Conservation (phyloP, 2,888 invertebrate genomes). For the Margaritifera margaritifera region DNA sequence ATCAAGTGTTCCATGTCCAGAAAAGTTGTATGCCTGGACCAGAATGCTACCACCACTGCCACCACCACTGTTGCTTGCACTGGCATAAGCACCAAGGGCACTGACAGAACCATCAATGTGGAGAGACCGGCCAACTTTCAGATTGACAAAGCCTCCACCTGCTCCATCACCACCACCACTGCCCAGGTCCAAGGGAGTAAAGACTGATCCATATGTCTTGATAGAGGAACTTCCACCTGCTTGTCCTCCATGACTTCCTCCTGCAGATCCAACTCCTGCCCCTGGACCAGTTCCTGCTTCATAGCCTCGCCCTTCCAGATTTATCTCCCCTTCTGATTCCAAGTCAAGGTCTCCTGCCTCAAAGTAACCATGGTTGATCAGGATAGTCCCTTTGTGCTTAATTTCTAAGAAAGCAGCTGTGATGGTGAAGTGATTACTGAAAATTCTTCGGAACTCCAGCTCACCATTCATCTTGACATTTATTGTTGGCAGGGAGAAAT, state of each 20-base stretch:
- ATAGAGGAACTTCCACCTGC: conserved; percentile 34
- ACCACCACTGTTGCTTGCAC: conserved; percentile 40
- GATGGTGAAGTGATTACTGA: conserved; percentile 39
- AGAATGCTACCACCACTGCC: conserved; percentile 57
- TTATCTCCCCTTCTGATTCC: conserved; percentile 46
- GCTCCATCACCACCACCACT: conserved; percentile 45
- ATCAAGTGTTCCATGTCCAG: conserved; percentile 55
- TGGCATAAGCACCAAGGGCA: conserved; percentile 38
- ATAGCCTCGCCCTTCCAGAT: conserved; percentile 48
- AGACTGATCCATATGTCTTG: conserved; percentile 54
- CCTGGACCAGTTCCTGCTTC: conserved; percentile 37
- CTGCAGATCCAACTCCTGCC: conserved; percentile 29
- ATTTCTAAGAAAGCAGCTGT: conserved; percentile 52
- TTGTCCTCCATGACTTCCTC: conserved; percentile 54
- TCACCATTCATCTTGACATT: conserved; percentile 45
- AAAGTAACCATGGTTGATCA: conserved; percentile 58
- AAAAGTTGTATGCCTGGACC: conserved; percentile 52
- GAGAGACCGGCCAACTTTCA: conserved; percentile 44
- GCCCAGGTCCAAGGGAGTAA: conserved; percentile 50
- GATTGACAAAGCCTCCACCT: conserved; percentile 52
- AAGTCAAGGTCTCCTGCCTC: conserved; percentile 52
- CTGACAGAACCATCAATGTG: conserved; percentile 53
- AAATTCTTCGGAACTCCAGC: conserved; percentile 43
- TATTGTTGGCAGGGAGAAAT: conserved; percentile 54
- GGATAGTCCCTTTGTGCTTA: conserved; percentile 46